Conservation (phyloP, 2,797 vertebrate genomes). For the Rallus crepitans region DNA sequence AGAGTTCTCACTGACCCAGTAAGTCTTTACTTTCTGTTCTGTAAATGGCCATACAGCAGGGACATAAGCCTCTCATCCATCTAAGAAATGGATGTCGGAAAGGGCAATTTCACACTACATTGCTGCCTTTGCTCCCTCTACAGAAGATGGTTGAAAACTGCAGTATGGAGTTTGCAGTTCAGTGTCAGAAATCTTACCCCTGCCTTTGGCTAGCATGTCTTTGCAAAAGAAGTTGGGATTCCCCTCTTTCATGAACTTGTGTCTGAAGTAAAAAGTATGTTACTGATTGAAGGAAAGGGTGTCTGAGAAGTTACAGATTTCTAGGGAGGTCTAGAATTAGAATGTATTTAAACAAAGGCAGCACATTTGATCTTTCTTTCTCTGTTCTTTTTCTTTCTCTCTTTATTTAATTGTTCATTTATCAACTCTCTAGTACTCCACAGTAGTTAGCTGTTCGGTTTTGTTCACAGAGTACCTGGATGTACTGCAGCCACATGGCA, state of each 20-base stretch:
- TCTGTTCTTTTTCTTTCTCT: background rate
- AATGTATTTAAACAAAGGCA: background rate
- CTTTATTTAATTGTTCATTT: background rate
- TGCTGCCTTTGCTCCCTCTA: conserved; percentile 62
- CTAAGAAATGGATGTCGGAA: background rate
- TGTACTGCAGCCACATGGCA: background rate
- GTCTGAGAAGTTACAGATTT: background rate
- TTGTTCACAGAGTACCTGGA: background rate
- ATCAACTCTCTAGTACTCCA: background rate
- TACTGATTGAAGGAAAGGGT: background rate
- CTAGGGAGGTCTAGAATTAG: background rate
- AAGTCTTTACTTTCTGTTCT: background rate
- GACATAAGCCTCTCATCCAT: background rate
- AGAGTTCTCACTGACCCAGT: background rate
- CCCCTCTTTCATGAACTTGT: background rate
- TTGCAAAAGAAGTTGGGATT: background rate
- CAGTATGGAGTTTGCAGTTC: background rate
- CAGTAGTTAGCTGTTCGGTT: background rate
- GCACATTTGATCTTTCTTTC: background rate
- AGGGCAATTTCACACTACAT: background rate
- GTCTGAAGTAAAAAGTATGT: background rate
- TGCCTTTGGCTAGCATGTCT: background rate
- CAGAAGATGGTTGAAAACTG: conserved; percentile 66
- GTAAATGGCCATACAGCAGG: background rate
- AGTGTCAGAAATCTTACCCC: background rate